Percentiles rank a stretch among this genome's conserved stretches.
phyloP scores from a whole-genome alignment of 2,113 vertebrate genomes.

The Kryptolebias marmoratus region DNA sequence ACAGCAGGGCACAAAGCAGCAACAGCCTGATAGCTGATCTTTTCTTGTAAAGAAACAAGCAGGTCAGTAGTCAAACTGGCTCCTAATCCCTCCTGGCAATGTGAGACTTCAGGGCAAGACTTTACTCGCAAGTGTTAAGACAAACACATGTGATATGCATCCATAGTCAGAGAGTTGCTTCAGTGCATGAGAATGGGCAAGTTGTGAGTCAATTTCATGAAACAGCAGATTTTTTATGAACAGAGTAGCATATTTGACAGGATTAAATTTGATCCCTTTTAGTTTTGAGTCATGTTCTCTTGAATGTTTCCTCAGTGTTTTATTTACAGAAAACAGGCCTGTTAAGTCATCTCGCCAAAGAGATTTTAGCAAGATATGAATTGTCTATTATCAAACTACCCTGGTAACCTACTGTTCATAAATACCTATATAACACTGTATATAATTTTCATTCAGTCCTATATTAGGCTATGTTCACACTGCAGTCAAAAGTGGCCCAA shows the following conservation, averaged over 20 bases:
- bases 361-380: neutral
- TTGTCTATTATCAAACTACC: neutral
- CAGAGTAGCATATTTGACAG: slow-evolving; percentile 17
- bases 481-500: no score
- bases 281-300: neutral
- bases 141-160: slow-evolving; percentile 33
- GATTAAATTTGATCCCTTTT: slow-evolving; percentile 8
- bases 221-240: slow-evolving; percentile 14
- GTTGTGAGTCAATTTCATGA: neutral
- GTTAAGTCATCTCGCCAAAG: neutral
- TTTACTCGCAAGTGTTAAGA: slow-evolving; percentile 48
- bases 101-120: slow-evolving; percentile 47
- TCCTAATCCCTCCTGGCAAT: slow-evolving; percentile 50
- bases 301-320: neutral
- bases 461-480: no score
- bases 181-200: neutral
- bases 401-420: neutral
- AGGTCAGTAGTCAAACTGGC: slow-evolving; percentile 60
- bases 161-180: neutral
- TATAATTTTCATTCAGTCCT: no score
- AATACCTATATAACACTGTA: no score
- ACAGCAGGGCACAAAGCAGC: slow-evolving; percentile 81
- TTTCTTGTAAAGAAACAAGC: slow-evolving; percentile 73
- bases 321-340: neutral
- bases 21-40: slow-evolving; percentile 72